These are phyloP conservation scores for Drosophila nigrodunni DNA, from an alignment of 1,140 invertebrate genomes.

Conservation along the genomic window DNA sequence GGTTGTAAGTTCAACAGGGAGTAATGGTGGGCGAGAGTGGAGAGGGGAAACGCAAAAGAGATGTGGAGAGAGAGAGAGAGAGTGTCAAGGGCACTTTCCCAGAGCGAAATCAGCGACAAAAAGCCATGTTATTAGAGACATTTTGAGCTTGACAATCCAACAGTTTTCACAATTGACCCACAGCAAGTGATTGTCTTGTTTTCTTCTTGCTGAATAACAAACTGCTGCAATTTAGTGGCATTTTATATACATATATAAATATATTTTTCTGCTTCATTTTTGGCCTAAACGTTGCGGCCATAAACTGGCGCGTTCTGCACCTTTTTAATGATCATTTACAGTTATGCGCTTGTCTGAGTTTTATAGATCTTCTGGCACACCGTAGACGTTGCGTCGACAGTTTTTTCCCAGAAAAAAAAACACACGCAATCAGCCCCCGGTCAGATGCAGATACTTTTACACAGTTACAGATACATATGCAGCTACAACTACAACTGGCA, in stretches of 20 bases:
- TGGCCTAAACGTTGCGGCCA: constrained; percentile 33
- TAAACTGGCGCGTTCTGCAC: constrained; percentile 69
- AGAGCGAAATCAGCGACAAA: constrained; percentile 25
- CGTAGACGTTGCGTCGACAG: constrained; percentile 80
- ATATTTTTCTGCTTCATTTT: neutral
- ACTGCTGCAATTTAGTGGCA: no score
- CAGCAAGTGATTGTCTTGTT: neutral
- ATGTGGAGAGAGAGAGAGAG: no score
- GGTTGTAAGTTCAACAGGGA: constrained; percentile 13
- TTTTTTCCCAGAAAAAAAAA: constrained; percentile 80
- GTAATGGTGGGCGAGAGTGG: no score
- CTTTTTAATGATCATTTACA: constrained; percentile 78
- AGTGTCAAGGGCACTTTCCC: constrained; percentile 73
- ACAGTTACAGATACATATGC: constrained; percentile 28
- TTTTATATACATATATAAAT: no score
- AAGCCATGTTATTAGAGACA: constrained; percentile 11
- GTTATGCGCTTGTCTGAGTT: constrained; percentile 75
- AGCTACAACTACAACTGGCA: constrained; percentile 42
- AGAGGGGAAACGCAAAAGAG: no score
- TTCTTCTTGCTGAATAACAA: no score
- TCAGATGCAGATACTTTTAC: constrained; percentile 36
- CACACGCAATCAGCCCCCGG: constrained; percentile 60
- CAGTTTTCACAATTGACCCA: neutral
- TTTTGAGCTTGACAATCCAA: neutral
- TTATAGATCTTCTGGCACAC: constrained; percentile 64